Percentiles rank a stretch among this genome's conserved stretches.
phyloP scores from a whole-genome alignment of 2,113 vertebrate species.

The Acrocephalus kingi region DNA sequence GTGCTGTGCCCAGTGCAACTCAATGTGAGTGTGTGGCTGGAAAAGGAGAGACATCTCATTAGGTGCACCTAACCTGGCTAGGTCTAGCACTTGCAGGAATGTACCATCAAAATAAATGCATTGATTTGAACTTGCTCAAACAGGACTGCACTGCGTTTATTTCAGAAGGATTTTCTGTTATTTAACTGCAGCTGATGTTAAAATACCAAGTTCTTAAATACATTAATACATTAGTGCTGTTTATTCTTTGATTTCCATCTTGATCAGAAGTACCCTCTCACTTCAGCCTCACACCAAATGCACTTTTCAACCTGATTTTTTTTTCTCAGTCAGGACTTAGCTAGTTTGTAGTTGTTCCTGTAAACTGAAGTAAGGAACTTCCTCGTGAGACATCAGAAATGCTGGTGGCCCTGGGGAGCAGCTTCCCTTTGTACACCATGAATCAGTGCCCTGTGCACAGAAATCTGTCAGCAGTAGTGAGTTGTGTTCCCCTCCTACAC shows the following conservation, averaged over 20 bases:
- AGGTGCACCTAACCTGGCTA: fast-evolving
- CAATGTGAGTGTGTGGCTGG: background rate
- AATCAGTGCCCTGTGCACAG: fast-evolving
- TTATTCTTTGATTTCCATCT: background rate
- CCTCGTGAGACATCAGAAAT: background rate
- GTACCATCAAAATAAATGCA: background rate
- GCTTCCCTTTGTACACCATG: fast-evolving
- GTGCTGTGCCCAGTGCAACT: background rate
- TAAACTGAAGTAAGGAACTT: background rate
- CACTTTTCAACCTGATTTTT: background rate
- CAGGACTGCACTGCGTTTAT: background rate
- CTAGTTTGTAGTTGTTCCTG: background rate
- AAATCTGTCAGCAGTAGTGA: background rate
- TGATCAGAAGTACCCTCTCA: background rate
- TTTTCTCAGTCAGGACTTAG: background rate
- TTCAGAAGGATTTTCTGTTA: background rate
- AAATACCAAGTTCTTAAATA: background rate
- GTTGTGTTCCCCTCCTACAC: fast-evolving
- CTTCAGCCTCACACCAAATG: background rate
- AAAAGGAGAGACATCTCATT: background rate
- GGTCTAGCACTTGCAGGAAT: background rate
- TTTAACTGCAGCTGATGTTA: background rate
- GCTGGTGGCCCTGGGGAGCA: background rate
- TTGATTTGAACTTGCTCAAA: background rate
- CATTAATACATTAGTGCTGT: background rate